Evolutionary conservation across 2,797 vertebrate species (phyloP).

Genomic region (Zonotrichia albicollis): DNA sequence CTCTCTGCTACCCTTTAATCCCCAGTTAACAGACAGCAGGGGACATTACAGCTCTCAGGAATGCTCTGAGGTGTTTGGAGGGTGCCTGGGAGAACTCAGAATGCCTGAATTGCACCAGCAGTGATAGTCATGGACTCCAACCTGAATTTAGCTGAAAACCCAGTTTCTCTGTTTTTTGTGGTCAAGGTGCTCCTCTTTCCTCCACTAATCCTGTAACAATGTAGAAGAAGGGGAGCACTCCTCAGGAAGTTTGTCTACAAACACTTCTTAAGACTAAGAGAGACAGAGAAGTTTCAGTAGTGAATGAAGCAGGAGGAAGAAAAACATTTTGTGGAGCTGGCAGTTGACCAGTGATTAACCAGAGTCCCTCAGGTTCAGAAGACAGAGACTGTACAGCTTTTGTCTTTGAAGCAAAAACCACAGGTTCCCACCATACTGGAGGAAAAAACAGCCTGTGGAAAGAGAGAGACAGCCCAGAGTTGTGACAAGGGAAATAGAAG

Average conservation of each 20-base stretch:
- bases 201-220: background rate
- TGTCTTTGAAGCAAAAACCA: background rate
- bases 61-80: accelerated
- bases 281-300: background rate
- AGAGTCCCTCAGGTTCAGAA: background rate
- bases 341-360: background rate
- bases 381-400: background rate
- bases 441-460: background rate
- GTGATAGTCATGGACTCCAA: background rate
- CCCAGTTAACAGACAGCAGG: background rate
- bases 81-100: background rate
- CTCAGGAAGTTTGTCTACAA: background rate
- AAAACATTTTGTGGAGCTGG: background rate
- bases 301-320: background rate
- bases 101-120: background rate
- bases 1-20: background rate
- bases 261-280: background rate
- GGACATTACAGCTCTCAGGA: background rate
- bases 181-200: background rate
- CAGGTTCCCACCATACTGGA: accelerated
- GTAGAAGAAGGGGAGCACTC: background rate
- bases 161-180: background rate
- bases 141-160: background rate
- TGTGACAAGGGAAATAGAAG: background rate
- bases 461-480: background rate